A percentile compares a stretch with the other conserved stretches of the same genome.
Evolutionary conservation across 2,797 vertebrate genomes (phyloP).

Genomic region (Hemitrygon akajei): DNA sequence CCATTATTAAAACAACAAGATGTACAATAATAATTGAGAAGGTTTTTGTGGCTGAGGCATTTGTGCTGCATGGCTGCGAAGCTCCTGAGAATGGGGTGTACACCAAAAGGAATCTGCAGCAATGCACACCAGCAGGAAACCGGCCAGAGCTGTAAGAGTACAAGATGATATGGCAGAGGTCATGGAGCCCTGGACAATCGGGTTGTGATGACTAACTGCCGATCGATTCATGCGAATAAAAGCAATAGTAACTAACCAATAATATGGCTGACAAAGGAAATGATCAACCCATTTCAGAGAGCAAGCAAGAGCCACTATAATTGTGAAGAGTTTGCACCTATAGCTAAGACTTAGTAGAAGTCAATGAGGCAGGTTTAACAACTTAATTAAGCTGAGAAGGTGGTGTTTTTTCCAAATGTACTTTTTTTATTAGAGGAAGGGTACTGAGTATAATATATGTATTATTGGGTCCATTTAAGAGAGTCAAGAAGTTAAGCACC

Average conservation of each 20-base stretch:
- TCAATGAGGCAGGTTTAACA: neutral
- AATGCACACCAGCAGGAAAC: neutral
- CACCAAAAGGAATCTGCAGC: neutral
- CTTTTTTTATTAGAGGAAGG: neutral
- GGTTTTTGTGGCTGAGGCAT: neutral
- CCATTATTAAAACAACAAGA: neutral
- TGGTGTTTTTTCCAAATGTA: neutral
- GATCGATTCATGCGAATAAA: neutral
- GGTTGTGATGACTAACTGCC: neutral
- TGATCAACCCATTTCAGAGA: neutral
- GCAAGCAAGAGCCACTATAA: neutral
- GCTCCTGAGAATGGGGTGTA: neutral
- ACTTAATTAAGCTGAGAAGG: neutral
- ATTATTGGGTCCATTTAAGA: constrained; percentile 11
- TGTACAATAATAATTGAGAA: neutral
- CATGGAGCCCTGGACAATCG: neutral
- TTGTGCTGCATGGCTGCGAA: neutral
- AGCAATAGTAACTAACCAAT: neutral
- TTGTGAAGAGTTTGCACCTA: neutral
- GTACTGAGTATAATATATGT: constrained; percentile 12
- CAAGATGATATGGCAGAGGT: neutral
- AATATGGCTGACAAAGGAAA: neutral
- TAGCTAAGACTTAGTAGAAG: neutral
- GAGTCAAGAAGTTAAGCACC: constrained; percentile 6
- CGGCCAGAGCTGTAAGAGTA: neutral